Evolutionary conservation across 2,113 vertebrate genomes (phyloP), one percentile per base, ranked within the genome.

Genomic region (Onychorhynchus coronatus): DNA sequence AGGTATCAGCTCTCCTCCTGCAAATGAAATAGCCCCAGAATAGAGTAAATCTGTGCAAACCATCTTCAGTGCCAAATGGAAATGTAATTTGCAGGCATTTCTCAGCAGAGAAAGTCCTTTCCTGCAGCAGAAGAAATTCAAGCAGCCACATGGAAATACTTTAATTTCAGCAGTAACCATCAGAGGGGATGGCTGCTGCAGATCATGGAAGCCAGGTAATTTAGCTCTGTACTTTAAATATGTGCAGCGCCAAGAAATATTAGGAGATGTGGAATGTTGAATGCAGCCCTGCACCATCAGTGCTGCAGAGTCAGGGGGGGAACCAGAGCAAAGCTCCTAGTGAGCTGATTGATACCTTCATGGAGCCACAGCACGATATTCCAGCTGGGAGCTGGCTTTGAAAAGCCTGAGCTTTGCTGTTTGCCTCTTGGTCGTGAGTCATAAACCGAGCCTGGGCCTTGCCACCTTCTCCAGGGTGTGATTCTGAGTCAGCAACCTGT

Each of bases 81-180:
- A 98, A 97, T 97, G 93, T 91, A 93, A 95, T 98, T 97, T 98
- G 75, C 53, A 97, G 87, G 89, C 89, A 30, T 91, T 37, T 65
- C 58, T 91, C 92, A 89, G 92, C 89, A 79, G 62, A 96, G 71
- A 88, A 91, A 91, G 86, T 59, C 87, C 80, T 93, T 88, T 70
- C 68, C 77, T 94, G 33, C 25, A 62, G 46, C 77, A 92, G 85
- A 86, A 93, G 83, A 79, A 93, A 97, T 92, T 96, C 93, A 91
- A 93, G 93, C 93, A 91, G 95, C 97, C 98, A 98, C 97, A 96
- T 98, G 98, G 98, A 98, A 98, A 96, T 95, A 97, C 97, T 98
- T 98, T 86, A 80, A 95, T 92, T 88, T 82, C 91, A 93, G 86
- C 72, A 55, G 58, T 97, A 88, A 19, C 84, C 84, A 66, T 92